Conservation (phyloP, 2,797 vertebrate genomes). For the Lateolabrax maculatus region DNA sequence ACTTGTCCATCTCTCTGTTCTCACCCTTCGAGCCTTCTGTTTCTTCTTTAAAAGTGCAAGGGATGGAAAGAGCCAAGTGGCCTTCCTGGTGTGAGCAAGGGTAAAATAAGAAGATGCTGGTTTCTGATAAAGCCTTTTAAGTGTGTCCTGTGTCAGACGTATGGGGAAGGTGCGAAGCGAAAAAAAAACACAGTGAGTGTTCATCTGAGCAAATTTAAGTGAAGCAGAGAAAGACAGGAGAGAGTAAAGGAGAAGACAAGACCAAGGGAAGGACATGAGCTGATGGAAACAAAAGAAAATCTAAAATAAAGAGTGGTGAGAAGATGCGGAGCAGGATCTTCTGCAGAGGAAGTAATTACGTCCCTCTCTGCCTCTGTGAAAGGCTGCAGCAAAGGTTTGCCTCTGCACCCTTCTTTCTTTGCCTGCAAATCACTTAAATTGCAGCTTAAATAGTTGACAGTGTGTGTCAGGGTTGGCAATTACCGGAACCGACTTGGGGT, state of each 20-base stretch:
- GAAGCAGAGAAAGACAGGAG: not conserved
- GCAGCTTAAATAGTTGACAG: slow-evolving; percentile 65
- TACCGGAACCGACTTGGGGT: slow-evolving; percentile 40
- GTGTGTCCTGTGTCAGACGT: slow-evolving; percentile 5
- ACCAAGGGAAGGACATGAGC: slow-evolving; percentile 19
- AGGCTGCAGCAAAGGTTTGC: slow-evolving; percentile 57
- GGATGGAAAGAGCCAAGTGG: slow-evolving; percentile 13
- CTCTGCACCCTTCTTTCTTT: slow-evolving; percentile 45
- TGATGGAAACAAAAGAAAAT: slow-evolving; percentile 54
- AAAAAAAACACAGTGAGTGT: slow-evolving; percentile 20
- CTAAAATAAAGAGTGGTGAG: slow-evolving; percentile 26
- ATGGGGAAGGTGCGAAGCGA: not conserved
- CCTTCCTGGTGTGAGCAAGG: slow-evolving; percentile 4
- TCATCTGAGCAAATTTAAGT: slow-evolving; percentile 31
- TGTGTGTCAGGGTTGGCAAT: slow-evolving; percentile 51
- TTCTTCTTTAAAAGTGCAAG: not conserved
- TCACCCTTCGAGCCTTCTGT: not conserved
- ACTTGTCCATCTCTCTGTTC: not conserved
- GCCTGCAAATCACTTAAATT: slow-evolving; percentile 56
- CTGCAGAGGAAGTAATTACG: slow-evolving; percentile 49
- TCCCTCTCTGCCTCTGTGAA: slow-evolving; percentile 40
- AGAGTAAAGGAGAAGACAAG: slow-evolving; percentile 16
- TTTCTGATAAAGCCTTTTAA: slow-evolving; percentile 17
- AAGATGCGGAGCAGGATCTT: slow-evolving; percentile 36
- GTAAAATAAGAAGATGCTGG: slow-evolving; percentile 6